Conservation (phyloP, 2,888 invertebrate genomes). For the Agrilus biguttatus region DNA sequence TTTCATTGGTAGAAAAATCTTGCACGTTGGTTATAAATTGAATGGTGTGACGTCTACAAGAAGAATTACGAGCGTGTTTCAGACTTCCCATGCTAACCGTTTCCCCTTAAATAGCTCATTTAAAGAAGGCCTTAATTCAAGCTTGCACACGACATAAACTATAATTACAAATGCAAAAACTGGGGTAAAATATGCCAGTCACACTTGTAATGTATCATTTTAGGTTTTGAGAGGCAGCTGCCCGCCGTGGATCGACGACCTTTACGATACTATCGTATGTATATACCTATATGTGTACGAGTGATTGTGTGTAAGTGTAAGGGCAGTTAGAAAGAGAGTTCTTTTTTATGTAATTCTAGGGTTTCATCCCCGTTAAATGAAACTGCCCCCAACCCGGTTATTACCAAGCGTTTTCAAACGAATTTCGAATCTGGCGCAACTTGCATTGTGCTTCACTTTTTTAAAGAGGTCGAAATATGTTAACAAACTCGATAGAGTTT, state of each 20-base stretch:
- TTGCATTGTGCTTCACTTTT: no score
- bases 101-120: slow-evolving; percentile 3
- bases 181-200: slow-evolving; percentile 28
- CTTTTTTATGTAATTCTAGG: slow-evolving; percentile 18
- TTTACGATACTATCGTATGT: slow-evolving; percentile 12
- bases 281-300: no score
- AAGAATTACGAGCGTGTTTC: no score
- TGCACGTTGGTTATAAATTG: no score
- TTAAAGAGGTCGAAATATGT: no score
- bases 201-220: slow-evolving; percentile 30
- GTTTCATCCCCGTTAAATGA: slow-evolving; percentile 15
- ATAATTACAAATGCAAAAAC: slow-evolving; percentile 26
- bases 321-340: slow-evolving; percentile 5
- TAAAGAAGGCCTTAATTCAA: slow-evolving; percentile 6
- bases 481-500: no score
- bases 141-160: slow-evolving; percentile 19
- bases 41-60: no score
- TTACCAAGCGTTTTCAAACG: no score
- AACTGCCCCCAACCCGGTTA: slow-evolving; percentile 3
- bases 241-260: slow-evolving; percentile 15
- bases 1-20: no score
- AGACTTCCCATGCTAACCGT: no score
- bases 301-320: not conserved
- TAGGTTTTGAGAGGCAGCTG: slow-evolving; percentile 25
- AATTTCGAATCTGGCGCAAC: no score